phyloP scores from a whole-genome alignment of 2,797 vertebrate genomes.

The Enteromius thamalakanensis region DNA sequence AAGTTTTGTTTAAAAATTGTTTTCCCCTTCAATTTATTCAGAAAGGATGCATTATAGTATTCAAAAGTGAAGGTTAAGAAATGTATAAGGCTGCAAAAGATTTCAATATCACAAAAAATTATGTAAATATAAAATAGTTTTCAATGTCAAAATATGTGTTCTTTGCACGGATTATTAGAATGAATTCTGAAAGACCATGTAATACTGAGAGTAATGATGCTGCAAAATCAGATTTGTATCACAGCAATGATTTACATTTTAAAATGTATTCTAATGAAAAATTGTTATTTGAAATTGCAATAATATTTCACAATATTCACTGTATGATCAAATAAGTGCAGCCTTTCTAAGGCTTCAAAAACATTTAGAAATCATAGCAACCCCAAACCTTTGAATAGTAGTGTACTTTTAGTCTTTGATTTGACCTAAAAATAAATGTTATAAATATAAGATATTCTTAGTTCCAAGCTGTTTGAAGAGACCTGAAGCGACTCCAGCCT shows the following conservation, averaged over 20 bases:
- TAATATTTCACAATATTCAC: not conserved
- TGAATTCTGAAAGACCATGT: not conserved
- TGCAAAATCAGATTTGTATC: not conserved
- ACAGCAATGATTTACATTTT: not conserved
- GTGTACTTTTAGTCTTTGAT: not conserved
- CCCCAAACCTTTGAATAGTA: not conserved
- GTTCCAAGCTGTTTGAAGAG: constrained; percentile 26
- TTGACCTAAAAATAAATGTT: not conserved
- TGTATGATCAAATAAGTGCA: not conserved
- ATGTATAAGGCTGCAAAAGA: not conserved
- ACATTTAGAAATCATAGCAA: not conserved
- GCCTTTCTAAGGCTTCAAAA: not conserved
- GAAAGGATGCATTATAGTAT: no score
- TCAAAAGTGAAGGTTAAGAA: no score
- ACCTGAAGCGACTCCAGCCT: constrained; percentile 11
- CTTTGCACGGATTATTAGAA: not conserved
- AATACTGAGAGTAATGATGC: not conserved
- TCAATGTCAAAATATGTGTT: not conserved
- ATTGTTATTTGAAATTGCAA: not conserved
- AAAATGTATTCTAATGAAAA: not conserved
- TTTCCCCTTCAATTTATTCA: no score
- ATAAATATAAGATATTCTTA: constrained; percentile 1
- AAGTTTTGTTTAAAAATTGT: not conserved
- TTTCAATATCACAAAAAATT: not conserved
- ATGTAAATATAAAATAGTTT: not conserved